Percentiles rank a stretch among this genome's conserved stretches.
Conservation (phyloP, 2,797 vertebrate species). For the Pangasius krempfi region DNA sequence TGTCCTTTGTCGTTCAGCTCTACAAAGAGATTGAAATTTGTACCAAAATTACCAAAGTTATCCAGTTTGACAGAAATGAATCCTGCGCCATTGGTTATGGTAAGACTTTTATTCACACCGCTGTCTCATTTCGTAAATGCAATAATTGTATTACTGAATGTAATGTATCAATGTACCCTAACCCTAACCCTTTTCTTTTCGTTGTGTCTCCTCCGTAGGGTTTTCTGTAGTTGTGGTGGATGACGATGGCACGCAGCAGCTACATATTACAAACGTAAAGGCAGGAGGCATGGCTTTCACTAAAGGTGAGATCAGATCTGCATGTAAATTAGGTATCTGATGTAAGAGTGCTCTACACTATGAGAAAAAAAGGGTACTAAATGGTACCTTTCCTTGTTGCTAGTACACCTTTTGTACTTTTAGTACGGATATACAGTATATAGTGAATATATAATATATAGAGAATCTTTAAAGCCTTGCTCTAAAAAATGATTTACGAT, state of each 20-base stretch:
- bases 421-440: neutral
- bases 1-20: conserved; percentile 72
- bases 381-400: neutral
- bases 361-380: neutral
- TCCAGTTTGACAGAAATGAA: conserved; percentile 87
- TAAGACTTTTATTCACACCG: conserved; percentile 67
- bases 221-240: conserved; percentile 89
- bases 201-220: conserved; percentile 70
- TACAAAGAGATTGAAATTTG: conserved; percentile 97
- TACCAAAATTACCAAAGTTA: conserved; percentile 83
- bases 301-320: conserved; percentile 77
- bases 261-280: conserved; percentile 87
- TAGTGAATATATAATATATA: no score
- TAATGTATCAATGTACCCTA: neutral
- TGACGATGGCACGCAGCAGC: conserved; percentile 84
- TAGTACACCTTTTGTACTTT: neutral
- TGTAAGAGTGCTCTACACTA: neutral
- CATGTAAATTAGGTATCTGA: neutral
- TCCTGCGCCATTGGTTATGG: conserved; percentile 83
- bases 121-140: neutral
- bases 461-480: neutral
- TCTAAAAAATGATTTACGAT: neutral
- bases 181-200: neutral
- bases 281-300: conserved; percentile 84
- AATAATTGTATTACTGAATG: neutral